These are phyloP conservation scores for Brienomyrus longianalis DNA, from an alignment of 2,113 vertebrate genomes.

Conservation along the genomic window DNA sequence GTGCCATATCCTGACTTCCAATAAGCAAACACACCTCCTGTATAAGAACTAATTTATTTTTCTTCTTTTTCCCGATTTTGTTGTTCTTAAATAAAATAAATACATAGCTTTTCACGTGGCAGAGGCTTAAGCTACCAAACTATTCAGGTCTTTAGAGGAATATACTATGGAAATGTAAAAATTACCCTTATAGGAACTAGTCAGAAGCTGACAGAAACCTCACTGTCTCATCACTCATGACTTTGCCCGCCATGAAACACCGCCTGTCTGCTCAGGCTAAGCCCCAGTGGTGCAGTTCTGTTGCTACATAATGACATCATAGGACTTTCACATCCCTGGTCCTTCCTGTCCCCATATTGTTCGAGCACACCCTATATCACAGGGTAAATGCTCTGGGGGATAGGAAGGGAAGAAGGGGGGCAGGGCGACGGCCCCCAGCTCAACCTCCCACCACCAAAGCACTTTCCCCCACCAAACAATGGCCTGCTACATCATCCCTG, in stretches of 20 bases:
- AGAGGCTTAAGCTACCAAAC: neutral
- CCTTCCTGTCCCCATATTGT: neutral
- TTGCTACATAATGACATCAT: constrained; percentile 19
- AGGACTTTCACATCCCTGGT: constrained; percentile 10
- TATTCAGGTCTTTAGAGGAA: neutral
- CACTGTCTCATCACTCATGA: neutral
- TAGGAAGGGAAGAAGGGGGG: neutral
- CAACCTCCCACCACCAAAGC: neutral
- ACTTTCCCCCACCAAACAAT: constrained; percentile 17
- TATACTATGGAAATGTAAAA: neutral
- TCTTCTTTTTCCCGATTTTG: neutral
- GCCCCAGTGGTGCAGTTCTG: neutral
- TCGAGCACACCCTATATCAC: neutral
- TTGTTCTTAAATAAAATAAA: neutral
- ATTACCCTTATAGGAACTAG: neutral
- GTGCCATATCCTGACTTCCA: neutral
- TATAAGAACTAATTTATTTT: neutral
- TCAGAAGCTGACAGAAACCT: neutral
- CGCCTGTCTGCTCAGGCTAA: neutral
- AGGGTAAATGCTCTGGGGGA: neutral
- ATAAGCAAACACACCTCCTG: neutral
- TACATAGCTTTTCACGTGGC: neutral
- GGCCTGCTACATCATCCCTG: neutral
- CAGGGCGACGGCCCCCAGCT: neutral
- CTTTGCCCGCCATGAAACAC: neutral